Evolutionary conservation across 2,888 invertebrate species (phyloP).

Genomic region (Sepioteuthis lessoniana): DNA sequence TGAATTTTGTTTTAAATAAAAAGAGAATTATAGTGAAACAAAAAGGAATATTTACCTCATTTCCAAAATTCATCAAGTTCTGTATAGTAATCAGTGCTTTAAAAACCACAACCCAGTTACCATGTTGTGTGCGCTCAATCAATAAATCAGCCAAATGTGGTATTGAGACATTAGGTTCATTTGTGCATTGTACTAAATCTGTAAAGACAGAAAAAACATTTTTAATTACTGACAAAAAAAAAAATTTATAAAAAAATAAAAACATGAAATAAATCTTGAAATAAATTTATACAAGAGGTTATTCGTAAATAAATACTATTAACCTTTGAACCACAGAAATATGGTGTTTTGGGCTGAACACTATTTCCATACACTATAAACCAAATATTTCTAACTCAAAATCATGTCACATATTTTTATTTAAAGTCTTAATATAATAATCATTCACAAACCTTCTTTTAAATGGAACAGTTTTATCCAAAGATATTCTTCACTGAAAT

Average conservation of each 20-base stretch:
- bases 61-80: conserved; percentile 99
- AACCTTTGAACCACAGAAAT: no score
- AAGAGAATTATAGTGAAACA: neutral
- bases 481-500: no score
- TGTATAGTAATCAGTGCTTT: conserved; percentile 98
- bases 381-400: no score
- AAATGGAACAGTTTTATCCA: no score
- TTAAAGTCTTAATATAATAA: no score
- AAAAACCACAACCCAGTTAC: conserved; percentile 99
- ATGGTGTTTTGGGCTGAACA: no score
- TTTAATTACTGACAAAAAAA: neutral
- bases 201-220: conserved; percentile 75
- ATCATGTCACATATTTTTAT: no score
- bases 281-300: no score
- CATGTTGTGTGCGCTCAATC: conserved; percentile 97
- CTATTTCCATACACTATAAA: no score
- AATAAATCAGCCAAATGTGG: conserved; percentile 98
- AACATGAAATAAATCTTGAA: no score
- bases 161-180: conserved; percentile 99
- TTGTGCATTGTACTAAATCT: conserved; percentile 99
- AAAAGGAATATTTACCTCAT: conserved; percentile 84
- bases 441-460: no score
- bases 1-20: neutral
- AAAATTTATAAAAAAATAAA: neutral
- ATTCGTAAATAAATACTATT: no score